phyloP scores from a whole-genome alignment of 2,888 invertebrate genomes.

The Glaucopsyche alexis region DNA sequence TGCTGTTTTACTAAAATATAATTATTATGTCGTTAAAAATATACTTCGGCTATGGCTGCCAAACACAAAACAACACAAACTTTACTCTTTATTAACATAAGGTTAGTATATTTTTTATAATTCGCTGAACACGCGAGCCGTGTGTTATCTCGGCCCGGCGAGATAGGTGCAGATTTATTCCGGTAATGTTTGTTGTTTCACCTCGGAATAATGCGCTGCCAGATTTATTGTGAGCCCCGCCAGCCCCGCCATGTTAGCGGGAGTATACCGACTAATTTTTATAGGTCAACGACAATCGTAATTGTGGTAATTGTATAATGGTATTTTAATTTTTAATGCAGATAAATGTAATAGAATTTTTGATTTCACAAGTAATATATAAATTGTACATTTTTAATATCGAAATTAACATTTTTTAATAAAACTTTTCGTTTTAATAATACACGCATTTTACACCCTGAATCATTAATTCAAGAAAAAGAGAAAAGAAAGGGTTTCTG shows the following conservation, averaged over 20 bases:
- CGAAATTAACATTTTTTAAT: too few species aligned
- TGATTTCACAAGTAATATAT: neutral
- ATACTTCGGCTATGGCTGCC: too few species aligned
- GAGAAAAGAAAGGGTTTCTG: too few species aligned
- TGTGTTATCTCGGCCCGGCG: conserved; percentile 50
- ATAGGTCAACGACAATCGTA: conserved; percentile 32
- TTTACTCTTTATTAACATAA: too few species aligned
- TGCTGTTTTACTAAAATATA: too few species aligned
- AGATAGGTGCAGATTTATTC: conserved; percentile 79
- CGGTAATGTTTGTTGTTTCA: conserved; percentile 79
- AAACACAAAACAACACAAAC: too few species aligned
- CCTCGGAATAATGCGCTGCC: conserved; percentile 74
- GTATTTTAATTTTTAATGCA: neutral
- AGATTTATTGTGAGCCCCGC: conserved; percentile 75
- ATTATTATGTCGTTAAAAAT: too few species aligned
- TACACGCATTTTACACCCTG: too few species aligned
- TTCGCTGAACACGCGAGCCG: conserved; percentile 36
- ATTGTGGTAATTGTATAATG: neutral
- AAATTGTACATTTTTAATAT: neutral
- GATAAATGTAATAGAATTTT: neutral
- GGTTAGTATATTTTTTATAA: too few species aligned
- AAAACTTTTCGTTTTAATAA: too few species aligned
- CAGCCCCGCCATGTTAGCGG: conserved; percentile 54
- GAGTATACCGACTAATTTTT: conserved; percentile 50
- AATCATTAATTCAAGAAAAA: too few species aligned